Evolutionary conservation across 2,797 vertebrate species (phyloP), one percentile per base, ranked within the genome.

Genomic region (Alcedo quadribrachys): DNA sequence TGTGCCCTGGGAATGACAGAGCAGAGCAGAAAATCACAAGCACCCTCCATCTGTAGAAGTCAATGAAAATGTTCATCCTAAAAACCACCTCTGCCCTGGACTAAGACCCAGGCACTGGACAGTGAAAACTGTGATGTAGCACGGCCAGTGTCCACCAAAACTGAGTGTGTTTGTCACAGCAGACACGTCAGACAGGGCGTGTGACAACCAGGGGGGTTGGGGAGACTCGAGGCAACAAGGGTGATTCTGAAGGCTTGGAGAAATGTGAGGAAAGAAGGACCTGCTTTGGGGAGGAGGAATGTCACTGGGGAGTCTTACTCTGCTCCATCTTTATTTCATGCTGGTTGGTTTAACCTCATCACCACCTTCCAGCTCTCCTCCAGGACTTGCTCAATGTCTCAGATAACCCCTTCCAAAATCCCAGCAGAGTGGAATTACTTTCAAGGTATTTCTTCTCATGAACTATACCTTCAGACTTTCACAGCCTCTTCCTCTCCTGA

Each of bases 151-250:
- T 24, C 62, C 22, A 65, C 14, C 8, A 25, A 17, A 74, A 43
- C 30, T 4, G 30, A 32, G 22, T 12, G 3, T 5, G 7, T 3
- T 17, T 15, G 8, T 27, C 32, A 21, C 18, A 60, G 16, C n/a
- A 58, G 1, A 0, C 5, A 7, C 6, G 3, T 4, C 14, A 54
- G 3, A 28, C 32, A 24, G 4, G n/a, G 28, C 2, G 1, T 16
- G 10, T 16, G 21, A 6, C 27, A 15, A 42, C 40, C 11, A 2
- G 0, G 10, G 21, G 15, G 17, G 1, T 11, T 4, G 12, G 57
- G 28, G 21, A 10, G 53, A 53, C 22, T 62, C 25, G 35, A 61
- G 8, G 30, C 30, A 40, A 4, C 21, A 55, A 12, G 4, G 19
- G 17, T 1, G 0, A 30, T 53, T 30, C 46, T 21, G 5, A 53